Conservation (phyloP, 2,888 invertebrate species). For the Halictus ligatus region DNA sequence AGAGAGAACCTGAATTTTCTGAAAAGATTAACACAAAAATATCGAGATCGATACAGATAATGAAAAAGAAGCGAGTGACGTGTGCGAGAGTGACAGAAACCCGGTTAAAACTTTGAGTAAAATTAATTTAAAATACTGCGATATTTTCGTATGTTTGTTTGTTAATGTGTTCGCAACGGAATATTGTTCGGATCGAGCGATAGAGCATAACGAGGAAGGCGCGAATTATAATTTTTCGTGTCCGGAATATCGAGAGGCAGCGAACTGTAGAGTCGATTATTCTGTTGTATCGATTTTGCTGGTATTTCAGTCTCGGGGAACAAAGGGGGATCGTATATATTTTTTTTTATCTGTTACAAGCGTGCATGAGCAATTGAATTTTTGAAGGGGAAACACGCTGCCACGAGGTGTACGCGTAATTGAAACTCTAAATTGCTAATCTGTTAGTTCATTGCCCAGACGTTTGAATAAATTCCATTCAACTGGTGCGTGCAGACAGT, state of each 20-base stretch:
- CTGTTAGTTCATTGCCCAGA: constrained; percentile 28
- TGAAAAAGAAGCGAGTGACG: too few species aligned
- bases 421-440: constrained; percentile 40
- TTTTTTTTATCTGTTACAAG: not conserved
- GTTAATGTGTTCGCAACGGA: not conserved
- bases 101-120: too few species aligned
- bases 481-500: constrained; percentile 30
- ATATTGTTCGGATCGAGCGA: not conserved
- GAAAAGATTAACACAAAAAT: too few species aligned
- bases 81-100: too few species aligned
- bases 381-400: constrained; percentile 14
- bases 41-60: too few species aligned
- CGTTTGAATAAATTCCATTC: constrained; percentile 48
- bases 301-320: not conserved
- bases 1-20: too few species aligned
- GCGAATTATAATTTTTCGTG: not conserved
- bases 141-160: not conserved
- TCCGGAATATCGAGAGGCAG: not conserved
- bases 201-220: not conserved
- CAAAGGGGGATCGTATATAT: not conserved
- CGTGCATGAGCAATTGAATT: not conserved
- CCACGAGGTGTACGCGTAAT: constrained; percentile 10
- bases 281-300: not conserved
- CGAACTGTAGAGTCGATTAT: not conserved
- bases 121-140: too few species aligned